phyloP scores from a whole-genome alignment of 2,113 vertebrate genomes.

The Dasyornis broadbenti region DNA sequence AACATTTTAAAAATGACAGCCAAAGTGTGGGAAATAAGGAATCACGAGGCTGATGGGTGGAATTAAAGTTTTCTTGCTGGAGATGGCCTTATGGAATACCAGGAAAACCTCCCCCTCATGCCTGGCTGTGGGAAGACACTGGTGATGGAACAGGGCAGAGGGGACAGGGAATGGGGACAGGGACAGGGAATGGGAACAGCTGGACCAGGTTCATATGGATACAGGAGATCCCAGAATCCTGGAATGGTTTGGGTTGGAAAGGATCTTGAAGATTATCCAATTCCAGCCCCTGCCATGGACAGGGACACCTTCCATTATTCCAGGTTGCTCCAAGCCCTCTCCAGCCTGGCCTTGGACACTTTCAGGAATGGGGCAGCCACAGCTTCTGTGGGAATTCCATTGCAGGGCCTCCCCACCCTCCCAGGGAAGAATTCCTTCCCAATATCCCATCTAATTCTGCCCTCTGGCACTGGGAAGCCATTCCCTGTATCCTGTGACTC shows the following conservation, averaged over 20 bases:
- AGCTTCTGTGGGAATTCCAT: background rate
- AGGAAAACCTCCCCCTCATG: background rate
- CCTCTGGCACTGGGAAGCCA: background rate
- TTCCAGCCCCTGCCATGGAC: background rate
- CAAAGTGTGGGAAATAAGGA: background rate
- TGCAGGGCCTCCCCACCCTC: fast-evolving
- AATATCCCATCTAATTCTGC: background rate
- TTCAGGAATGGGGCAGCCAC: background rate
- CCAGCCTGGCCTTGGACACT: background rate
- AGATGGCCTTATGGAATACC: background rate
- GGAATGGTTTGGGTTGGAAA: background rate
- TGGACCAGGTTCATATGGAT: fast-evolving
- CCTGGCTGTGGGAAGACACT: background rate
- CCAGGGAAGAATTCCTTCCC: background rate
- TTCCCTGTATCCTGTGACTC: background rate
- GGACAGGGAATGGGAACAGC: background rate
- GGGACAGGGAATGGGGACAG: background rate
- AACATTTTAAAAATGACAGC: background rate
- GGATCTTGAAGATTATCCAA: background rate
- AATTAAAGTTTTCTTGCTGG: background rate
- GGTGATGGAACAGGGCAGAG: background rate
- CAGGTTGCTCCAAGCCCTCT: fast-evolving
- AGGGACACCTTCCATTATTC: background rate
- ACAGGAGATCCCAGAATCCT: background rate
- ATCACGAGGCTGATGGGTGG: background rate